Base-by-base conservation (phyloP, 2,888 invertebrate genomes). In the Nomada flava region DNA sequence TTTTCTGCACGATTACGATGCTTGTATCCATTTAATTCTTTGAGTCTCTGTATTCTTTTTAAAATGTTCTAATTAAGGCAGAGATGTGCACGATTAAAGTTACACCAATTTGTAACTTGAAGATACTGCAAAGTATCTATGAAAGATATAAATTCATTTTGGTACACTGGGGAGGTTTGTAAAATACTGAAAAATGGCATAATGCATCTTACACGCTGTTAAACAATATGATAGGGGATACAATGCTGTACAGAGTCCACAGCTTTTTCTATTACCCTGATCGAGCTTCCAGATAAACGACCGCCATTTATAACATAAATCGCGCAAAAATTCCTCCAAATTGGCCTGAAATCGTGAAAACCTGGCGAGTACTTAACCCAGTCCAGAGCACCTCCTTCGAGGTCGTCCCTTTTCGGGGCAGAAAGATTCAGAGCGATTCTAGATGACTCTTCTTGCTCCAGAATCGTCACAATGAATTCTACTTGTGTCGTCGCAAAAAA, bases 401-500 rank as follows among this genome's bases (percentile, higher is more conserved):
- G 36, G 52, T n/a, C 36, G 29, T 36, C 52, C 20, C 29, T 15
- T 23, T 42, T 23, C 67, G 15, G 10, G 9, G 15, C 59, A 29
- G 20, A 20, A 29, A 23, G 59, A 47, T 57, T 44, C 69, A 15
- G 15, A 70, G n/a, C 26, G 29, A 59, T 59, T 47, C 20, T 20
- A 29, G 69, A 59, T 15, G 69, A 69, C 59, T 47, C 47, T 59
- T 70, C 47, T 70, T 70, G 47, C 47, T 47, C 20, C n/a, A 47
- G 15, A 29, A 50, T 50, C 47, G 47, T 44, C 15, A 2, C 2
- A 59, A 59, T 29, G 47, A 70, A 70, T 70, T 29, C 59, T 18
- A 5, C 29, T 59, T 47, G 10, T 59, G 15, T 4, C 59, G 2
- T 0, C 11, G 3, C 15, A 18, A n/a, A 69, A 44, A 44, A 69